Conservation (phyloP, 2,888 invertebrate genomes). For the Cerceris ruficornis region DNA sequence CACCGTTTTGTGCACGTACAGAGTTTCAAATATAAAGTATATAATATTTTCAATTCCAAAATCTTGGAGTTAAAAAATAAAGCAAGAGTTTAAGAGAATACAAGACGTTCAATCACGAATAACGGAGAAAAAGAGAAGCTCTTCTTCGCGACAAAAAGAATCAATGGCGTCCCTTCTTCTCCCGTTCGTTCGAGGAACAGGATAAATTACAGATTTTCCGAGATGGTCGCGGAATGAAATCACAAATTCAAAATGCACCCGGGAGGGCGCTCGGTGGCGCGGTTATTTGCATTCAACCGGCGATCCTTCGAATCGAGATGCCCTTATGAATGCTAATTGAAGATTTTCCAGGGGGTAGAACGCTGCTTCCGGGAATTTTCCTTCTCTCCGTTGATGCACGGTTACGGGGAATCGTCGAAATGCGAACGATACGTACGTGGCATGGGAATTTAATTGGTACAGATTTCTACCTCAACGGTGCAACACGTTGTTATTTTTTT, state of each 20-base stretch:
- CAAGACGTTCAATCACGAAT: background rate
- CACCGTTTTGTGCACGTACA: too few relatives aligned
- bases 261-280: slow-evolving; percentile 15
- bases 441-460: too few relatives aligned
- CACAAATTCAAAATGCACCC: slow-evolving; percentile 60
- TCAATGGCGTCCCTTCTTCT: slow-evolving; percentile 1
- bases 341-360: slow-evolving; percentile 48
- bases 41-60: too few relatives aligned
- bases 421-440: too few relatives aligned
- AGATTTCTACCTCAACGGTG: too few relatives aligned
- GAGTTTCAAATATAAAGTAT: too few relatives aligned
- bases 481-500: too few relatives aligned
- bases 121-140: background rate
- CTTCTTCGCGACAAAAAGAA: slow-evolving; percentile 18
- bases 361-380: background rate
- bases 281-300: slow-evolving; percentile 60
- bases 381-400: background rate
- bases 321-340: slow-evolving; percentile 66
- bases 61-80: too few relatives aligned
- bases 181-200: background rate
- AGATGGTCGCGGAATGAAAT: slow-evolving; percentile 40
- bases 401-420: too few relatives aligned
- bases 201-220: slow-evolving; percentile 59
- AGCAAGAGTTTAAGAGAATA: background rate
- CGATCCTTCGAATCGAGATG: slow-evolving; percentile 58